Evolutionary conservation across 2,888 invertebrate genomes (phyloP), one percentile per base, ranked within the genome.

Genomic region (Prionchulus punctatus): DNA sequence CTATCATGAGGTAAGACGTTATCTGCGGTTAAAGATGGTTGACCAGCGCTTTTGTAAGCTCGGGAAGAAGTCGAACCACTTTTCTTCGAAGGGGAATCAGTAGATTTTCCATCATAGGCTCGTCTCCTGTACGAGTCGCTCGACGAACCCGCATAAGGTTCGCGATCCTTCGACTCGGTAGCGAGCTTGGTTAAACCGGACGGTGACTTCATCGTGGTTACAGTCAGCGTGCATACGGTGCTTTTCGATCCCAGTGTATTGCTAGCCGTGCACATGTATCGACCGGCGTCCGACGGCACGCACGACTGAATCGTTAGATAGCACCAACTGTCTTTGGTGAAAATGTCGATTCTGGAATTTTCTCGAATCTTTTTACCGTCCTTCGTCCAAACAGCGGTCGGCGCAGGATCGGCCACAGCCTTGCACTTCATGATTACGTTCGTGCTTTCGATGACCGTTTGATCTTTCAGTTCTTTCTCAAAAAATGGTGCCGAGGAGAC

Each of bases 381-480:
- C 54, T 69, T 69, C 15, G 61, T 57, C 71, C 71, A 71, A 43
- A 63, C 58, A 43, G 67, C 66, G n/a, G 60, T 58, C 2, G 74
- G 73, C 30, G 69, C 66, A 2, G 74, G 73, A 53, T 68, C 67
- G 50, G 72, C 75, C 1, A 65, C 62, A 15, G 72, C 66, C 18
- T 66, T 66, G 64, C 75, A 75, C 57, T 68, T 68, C 30, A 73
- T 62, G 12, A 65, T 64, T 36, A 70, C 57, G 53, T 71, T 69
- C 3, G 63, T 59, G 26, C 66, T 70, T 18, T 63, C 58, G 0
- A 59, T 59, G 2, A 59, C 60, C n/a, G 63, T 63, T 1, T 56
- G 43, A 27, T 65, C 62, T 12, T 56, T 50, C 26, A 64, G 60
- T 3, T 56, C 49, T 2, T 55, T 23, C 2, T 57, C 54, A 49